Percentiles rank a stretch among this genome's conserved stretches.
Conservation (phyloP, 2,797 vertebrate species). For the Sphenodon punctatus region DNA sequence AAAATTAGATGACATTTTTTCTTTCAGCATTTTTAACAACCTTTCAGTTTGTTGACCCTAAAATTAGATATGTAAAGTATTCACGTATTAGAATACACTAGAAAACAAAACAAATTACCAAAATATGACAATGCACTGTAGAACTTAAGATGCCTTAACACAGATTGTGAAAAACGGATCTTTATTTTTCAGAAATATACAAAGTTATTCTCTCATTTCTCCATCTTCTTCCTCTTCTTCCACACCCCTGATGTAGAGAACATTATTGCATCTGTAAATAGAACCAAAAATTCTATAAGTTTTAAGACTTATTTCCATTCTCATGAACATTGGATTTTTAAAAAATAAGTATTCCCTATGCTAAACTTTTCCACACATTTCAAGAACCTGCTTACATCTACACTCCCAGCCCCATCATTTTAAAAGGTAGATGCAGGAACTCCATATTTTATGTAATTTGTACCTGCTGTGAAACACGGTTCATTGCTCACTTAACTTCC, state of each 20-base stretch:
- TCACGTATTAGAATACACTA: not conserved
- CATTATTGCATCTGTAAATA: slow-evolving; percentile 92
- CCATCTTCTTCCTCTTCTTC: slow-evolving; percentile 99
- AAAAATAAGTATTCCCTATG: too few relatives aligned
- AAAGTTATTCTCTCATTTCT: slow-evolving; percentile 95
- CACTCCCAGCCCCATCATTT: too few relatives aligned
- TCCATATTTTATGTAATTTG: too few relatives aligned
- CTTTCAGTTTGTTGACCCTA: not conserved
- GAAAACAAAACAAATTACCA: not conserved
- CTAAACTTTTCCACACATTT: too few relatives aligned
- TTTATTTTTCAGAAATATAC: slow-evolving; percentile 48
- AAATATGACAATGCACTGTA: not conserved
- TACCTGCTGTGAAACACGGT: too few relatives aligned
- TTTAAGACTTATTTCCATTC: not conserved
- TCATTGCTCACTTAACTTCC: not conserved
- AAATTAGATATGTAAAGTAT: not conserved
- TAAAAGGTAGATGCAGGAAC: too few relatives aligned
- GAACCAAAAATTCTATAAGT: slow-evolving; percentile 24
- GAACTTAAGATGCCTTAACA: not conserved
- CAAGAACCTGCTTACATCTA: too few relatives aligned
- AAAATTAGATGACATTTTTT: not conserved
- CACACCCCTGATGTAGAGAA: slow-evolving; percentile 97
- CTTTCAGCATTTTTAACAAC: accelerated
- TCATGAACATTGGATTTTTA: not conserved
- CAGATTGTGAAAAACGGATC: not conserved